These are phyloP conservation scores for Himalopsyche anomala DNA, from an alignment of 2,888 invertebrate genomes.

Conservation along the genomic window DNA sequence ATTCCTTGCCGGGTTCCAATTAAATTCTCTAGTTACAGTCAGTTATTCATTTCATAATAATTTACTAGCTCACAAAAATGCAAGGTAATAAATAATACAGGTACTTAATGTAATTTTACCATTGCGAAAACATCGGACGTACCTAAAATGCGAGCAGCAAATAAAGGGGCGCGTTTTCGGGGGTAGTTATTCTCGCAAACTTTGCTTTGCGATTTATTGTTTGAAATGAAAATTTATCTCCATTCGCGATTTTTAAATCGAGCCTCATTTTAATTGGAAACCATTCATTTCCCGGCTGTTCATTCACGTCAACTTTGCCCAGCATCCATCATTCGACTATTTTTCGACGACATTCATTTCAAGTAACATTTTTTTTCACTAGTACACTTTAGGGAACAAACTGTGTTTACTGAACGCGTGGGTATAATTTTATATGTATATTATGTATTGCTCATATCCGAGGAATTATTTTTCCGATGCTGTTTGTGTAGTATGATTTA, in stretches of 20 bases:
- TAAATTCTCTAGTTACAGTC: no score
- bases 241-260: slow-evolving; percentile 58
- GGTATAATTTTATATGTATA: no score
- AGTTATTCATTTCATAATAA: no score
- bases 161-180: slow-evolving; percentile 15
- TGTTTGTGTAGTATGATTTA: no score
- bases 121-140: slow-evolving; percentile 2
- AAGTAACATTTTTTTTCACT: not conserved
- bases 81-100: slow-evolving; percentile 10
- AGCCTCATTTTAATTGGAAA: slow-evolving; percentile 78
- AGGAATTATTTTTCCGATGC: no score
- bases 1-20: no score
- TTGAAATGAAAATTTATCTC: slow-evolving; percentile 63
- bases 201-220: slow-evolving; percentile 64
- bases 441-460: no score
- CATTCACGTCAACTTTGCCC: slow-evolving; percentile 31
- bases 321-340: slow-evolving; percentile 34
- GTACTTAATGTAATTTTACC: not conserved
- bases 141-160: not conserved
- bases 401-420: not conserved
- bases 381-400: not conserved
- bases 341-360: slow-evolving; percentile 35
- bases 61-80: not conserved
- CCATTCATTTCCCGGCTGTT: slow-evolving; percentile 71
- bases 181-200: slow-evolving; percentile 52